phyloP scores from a whole-genome alignment of 1,140 invertebrate species.

The Cydia pomonella region DNA sequence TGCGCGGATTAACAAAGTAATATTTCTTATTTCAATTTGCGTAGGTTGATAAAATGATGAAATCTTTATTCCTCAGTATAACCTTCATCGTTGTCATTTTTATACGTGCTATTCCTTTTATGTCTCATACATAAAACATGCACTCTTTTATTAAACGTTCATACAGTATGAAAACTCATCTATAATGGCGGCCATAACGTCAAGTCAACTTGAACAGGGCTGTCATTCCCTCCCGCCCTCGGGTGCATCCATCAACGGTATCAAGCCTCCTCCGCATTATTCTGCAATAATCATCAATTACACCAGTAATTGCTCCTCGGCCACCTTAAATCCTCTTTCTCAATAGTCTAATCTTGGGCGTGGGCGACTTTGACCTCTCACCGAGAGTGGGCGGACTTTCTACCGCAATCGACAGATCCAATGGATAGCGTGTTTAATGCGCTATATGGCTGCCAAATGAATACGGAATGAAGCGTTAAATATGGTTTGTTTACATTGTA shows the following conservation, averaged over 20 bases:
- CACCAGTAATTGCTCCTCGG: conserved; percentile 47
- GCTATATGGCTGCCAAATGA: conserved; percentile 23
- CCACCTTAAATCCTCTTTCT: conserved; percentile 46
- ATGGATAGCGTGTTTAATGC: conserved; percentile 37
- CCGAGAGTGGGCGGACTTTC: conserved; percentile 62
- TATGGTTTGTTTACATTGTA: conserved; percentile 27
- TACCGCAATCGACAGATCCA: conserved; percentile 49
- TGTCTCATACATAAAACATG: conserved; percentile 7
- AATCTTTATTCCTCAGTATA: background rate
- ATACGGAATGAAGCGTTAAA: conserved; percentile 30
- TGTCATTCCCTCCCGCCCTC: conserved; percentile 23
- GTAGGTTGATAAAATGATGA: background rate
- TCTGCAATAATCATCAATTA: conserved; percentile 55
- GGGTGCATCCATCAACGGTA: conserved; percentile 27
- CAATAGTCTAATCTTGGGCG: conserved; percentile 48
- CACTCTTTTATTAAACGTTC: background rate
- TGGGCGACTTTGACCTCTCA: conserved; percentile 62
- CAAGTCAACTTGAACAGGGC: conserved; percentile 6
- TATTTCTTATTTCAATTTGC: no score
- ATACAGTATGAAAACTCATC: conserved; percentile 23
- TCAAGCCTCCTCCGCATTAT: conserved; percentile 43
- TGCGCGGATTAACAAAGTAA: no score
- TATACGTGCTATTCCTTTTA: background rate
- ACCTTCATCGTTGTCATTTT: conserved; percentile 6
- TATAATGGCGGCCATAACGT: conserved; percentile 17